Base-by-base conservation (phyloP, 1,140 invertebrate genomes). In the Cyphomyrmex costatus region DNA sequence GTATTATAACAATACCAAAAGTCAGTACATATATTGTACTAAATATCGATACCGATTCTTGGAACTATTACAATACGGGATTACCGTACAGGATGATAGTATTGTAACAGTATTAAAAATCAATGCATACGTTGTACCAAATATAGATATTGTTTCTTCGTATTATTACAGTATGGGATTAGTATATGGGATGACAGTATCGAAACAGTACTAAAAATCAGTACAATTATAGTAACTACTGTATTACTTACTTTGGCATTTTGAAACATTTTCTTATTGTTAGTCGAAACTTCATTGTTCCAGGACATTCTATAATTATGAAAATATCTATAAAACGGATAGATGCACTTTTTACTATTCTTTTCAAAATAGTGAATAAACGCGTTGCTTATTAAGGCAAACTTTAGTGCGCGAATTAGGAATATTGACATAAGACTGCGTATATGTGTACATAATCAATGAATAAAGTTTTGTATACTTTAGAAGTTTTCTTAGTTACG, bases 291-390 rank as follows among this genome's bases (percentile, higher is more conserved):
- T 79, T 79, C 10, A 46, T 79, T 16, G 19, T 70, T 30, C 21
- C 16, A 24, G 5, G 66, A n/a, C 19, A 5, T 36, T 65, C 21
- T 68, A 56, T 80, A 42, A 42, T 80, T 24, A 33, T 53, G 30
- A 80, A 46, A 65, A 63, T 77, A 56, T 80, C 49, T 66, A 24
- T 8, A 51, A n/a, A 10, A 21, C n/a, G 19, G 19, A 19, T 63
- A 14, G 30, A 80, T 36, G 63, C 30, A 4, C 63, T 56, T 70
- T 56, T 80, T 70, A 49, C 46, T 60, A n/a, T 79, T 21, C 14
- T 63, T 66, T 68, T 8, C 63, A 24, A 14, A 65, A 33, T n/a
- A 6, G 30, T 51, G n/a, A 65, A 65, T 30, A 24, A 36, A 19
- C 30, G 16, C 8, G 21, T 66, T 21, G 42, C 8, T 68, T 53